Percentiles rank a stretch among this genome's conserved stretches.
Evolutionary conservation across 2,797 vertebrate genomes (phyloP).

Genomic region (Cirrhinus mrigala): DNA sequence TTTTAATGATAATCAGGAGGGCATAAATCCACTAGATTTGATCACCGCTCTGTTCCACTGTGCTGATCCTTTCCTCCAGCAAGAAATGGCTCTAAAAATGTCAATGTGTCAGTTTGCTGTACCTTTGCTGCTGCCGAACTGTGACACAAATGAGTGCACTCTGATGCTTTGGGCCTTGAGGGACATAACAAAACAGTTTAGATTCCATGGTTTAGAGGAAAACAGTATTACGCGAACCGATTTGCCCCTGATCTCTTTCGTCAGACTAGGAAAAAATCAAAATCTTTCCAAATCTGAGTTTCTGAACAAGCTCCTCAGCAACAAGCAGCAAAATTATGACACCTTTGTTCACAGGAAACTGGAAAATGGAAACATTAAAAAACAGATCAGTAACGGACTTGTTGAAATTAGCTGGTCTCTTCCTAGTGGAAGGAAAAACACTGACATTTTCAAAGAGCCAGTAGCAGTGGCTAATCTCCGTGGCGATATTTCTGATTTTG

Average conservation of each 20-base stretch:
- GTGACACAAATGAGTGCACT: conserved; percentile 50
- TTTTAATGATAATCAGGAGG: neutral
- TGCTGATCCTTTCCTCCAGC: conserved; percentile 76
- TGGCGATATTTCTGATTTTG: neutral
- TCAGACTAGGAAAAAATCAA: conserved; percentile 8
- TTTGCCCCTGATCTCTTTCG: conserved; percentile 11
- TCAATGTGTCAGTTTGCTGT: conserved; percentile 81
- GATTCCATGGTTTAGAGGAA: conserved; percentile 12
- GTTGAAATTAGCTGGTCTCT: conserved; percentile 37
- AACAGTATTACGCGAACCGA: neutral
- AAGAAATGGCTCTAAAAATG: conserved; percentile 79
- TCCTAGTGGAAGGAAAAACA: neutral
- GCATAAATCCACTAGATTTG: conserved; percentile 69
- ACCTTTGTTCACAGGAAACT: conserved; percentile 11
- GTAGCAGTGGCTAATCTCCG: conserved; percentile 7
- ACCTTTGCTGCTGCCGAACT: conserved; percentile 75
- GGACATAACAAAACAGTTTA: conserved; percentile 76
- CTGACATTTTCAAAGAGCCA: conserved; percentile 8
- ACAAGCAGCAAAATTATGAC: conserved; percentile 1
- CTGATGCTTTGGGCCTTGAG: conserved; percentile 81
- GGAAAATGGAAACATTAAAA: neutral
- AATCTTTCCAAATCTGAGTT: neutral
- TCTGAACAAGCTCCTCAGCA: conserved; percentile 8
- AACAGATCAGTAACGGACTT: conserved; percentile 7
- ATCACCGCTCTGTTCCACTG: conserved; percentile 74